phyloP scores from a whole-genome alignment of 2,888 invertebrate species.

The Dendrolimus pini region DNA sequence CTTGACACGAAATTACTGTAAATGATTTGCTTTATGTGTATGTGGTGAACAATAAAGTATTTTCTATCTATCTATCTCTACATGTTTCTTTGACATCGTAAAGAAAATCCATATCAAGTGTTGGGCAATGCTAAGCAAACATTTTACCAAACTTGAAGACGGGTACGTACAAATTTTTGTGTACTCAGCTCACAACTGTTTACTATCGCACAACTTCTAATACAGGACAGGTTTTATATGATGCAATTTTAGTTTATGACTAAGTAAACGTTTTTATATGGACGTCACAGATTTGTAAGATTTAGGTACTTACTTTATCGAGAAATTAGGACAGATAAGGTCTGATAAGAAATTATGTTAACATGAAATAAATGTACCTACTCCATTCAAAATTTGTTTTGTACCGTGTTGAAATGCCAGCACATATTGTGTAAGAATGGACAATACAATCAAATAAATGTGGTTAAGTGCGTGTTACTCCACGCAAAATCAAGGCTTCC shows the following conservation, averaged over 20 bases:
- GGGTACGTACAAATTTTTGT: background rate
- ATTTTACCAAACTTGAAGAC: background rate
- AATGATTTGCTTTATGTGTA: no score
- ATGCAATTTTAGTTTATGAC: background rate
- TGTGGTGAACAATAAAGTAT: no score
- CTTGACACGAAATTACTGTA: no score
- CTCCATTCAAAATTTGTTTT: background rate
- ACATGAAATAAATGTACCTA: background rate
- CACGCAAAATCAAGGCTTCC: no score
- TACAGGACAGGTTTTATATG: background rate
- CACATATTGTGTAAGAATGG: no score
- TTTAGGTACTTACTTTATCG: background rate
- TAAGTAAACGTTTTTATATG: background rate
- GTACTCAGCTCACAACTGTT: background rate
- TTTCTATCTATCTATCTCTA: no score
- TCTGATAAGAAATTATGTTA: background rate
- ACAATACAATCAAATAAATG: no score
- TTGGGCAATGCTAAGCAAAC: background rate
- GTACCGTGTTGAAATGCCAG: background rate
- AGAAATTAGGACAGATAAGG: background rate
- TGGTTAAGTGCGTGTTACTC: no score
- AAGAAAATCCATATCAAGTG: background rate
- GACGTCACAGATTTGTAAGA: background rate
- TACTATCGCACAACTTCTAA: background rate
- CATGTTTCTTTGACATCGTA: background rate